Base-by-base conservation (phyloP, 1,140 invertebrate species). In the Papilio glaucus region DNA sequence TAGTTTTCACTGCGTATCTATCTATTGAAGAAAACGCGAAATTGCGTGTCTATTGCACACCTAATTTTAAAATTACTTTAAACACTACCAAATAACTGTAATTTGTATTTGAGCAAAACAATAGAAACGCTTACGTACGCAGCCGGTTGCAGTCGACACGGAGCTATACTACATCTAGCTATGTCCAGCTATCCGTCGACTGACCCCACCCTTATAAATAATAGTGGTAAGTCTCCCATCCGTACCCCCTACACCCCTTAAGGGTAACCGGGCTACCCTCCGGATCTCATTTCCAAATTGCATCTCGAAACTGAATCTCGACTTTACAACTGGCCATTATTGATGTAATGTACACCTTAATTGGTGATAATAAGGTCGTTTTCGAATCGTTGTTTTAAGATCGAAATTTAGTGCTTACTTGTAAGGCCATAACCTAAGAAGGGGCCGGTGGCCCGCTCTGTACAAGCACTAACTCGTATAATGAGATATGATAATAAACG, bases 401-500 rank as follows among this genome's bases (percentile, higher is more conserved):
- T 74, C 80, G 78, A 85, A 78, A 85, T 89, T 89, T 85, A 91
- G 85, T 81, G 85, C 79, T 84, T 83, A 80, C 80, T 81, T 77
- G 80, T 84, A 84, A 88, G 90, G 88, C 87, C 84, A 91, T 89
- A 88, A 88, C 87, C 87, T 89, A 91, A 92, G 88, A 90, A 91
- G 90, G 88, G 87, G 88, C 79, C 77, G 74, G 78, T 84, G 81
- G 81, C 80, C 82, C 79, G 77, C 82, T 74, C 85, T 89, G 84
- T 86, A 87, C 85, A 87, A 90, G 89, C 88, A 91, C 90, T 92
- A 92, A 92, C 89, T 92, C 84, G 89, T 90, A 92, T 92, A 92
- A 92, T 92, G 90, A 92, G 89, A 92, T 92, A 92, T 92, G 90
- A 92, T 92, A 92, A 92, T 91, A 92, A 91, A 91, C 85, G 90